Evolutionary conservation across 2,113 vertebrate species (phyloP).

Genomic region (Lampris incognitus): DNA sequence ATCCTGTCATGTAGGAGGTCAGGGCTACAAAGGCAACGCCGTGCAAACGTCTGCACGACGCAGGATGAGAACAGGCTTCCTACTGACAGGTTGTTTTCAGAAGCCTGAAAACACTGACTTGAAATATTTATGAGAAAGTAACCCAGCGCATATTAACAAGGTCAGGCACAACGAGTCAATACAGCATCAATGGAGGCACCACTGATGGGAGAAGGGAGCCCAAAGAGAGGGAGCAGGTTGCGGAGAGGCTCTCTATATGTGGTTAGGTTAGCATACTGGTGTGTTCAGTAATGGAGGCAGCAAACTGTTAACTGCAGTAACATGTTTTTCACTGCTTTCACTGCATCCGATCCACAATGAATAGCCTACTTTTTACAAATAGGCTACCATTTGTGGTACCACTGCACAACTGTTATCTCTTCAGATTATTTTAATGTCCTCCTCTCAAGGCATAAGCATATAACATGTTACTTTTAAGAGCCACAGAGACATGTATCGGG

Average conservation of each 20-base stretch:
- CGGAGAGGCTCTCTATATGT: constrained; percentile 38
- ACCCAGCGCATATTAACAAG: constrained; percentile 78
- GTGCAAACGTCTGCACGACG: constrained; percentile 34
- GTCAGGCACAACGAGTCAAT: constrained; percentile 64
- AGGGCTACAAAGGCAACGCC: constrained; percentile 65
- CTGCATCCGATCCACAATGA: constrained; percentile 48
- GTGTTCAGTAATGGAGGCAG: constrained; percentile 55
- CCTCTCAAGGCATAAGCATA: constrained; percentile 16
- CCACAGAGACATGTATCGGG: not conserved
- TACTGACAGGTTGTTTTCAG: constrained; percentile 80
- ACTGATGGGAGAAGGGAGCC: constrained; percentile 35
- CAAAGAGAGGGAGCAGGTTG: constrained; percentile 28
- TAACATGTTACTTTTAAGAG: constrained; percentile 7
- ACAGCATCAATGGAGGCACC: constrained; percentile 54
- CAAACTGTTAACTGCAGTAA: constrained; percentile 29
- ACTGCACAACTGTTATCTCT: constrained; percentile 9
- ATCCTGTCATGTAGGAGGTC: constrained; percentile 74
- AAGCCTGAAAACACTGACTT: constrained; percentile 74
- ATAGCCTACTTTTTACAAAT: constrained; percentile 26
- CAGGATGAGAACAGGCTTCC: constrained; percentile 63
- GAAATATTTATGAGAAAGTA: constrained; percentile 82
- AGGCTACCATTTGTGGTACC: constrained; percentile 48
- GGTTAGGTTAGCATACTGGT: constrained; percentile 62
- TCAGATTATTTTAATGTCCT: constrained; percentile 24
- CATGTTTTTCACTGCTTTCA: constrained; percentile 34